Evolutionary conservation across 1,140 invertebrate species (phyloP).

Genomic region (Tetraneura akinire): DNA sequence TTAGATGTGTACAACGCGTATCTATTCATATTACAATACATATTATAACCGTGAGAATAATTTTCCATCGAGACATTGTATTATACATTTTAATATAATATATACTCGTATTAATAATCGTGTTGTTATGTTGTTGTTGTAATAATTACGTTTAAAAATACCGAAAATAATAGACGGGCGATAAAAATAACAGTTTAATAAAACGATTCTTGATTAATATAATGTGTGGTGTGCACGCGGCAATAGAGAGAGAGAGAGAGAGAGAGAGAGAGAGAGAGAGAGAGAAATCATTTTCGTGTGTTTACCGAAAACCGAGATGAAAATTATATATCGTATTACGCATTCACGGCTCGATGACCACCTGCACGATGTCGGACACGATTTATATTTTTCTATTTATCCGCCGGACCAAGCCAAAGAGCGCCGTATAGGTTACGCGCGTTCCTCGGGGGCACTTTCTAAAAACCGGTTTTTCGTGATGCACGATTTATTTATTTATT

Average conservation of each 20-base stretch:
- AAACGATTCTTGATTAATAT: too few species aligned
- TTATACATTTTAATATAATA: too few species aligned
- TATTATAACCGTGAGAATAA: too few species aligned
- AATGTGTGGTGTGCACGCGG: too few species aligned
- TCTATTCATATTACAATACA: too few species aligned
- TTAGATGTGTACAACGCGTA: background rate
- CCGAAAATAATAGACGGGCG: too few species aligned
- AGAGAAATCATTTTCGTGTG: background rate
- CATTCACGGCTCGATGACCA: slow-evolving; percentile 43
- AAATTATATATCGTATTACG: slow-evolving; percentile 40
- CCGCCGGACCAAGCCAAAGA: background rate
- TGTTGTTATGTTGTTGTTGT: too few species aligned
- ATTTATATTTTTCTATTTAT: background rate
- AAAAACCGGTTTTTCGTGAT: slow-evolving; percentile 48
- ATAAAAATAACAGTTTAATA: too few species aligned
- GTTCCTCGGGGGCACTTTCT: slow-evolving; percentile 36
- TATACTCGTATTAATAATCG: too few species aligned
- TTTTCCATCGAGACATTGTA: too few species aligned
- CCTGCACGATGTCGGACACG: background rate
- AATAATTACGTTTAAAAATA: too few species aligned
- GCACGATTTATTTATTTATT: slow-evolving; percentile 11
- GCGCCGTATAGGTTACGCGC: background rate
- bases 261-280: slow-evolving; percentile 12
- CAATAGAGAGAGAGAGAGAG: too few species aligned
- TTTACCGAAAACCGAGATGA: background rate